Percentiles rank a stretch among this genome's conserved stretches.
These are phyloP conservation scores for Aix galericulata DNA, from an alignment of 2,113 vertebrate genomes.

Conservation along the genomic window DNA sequence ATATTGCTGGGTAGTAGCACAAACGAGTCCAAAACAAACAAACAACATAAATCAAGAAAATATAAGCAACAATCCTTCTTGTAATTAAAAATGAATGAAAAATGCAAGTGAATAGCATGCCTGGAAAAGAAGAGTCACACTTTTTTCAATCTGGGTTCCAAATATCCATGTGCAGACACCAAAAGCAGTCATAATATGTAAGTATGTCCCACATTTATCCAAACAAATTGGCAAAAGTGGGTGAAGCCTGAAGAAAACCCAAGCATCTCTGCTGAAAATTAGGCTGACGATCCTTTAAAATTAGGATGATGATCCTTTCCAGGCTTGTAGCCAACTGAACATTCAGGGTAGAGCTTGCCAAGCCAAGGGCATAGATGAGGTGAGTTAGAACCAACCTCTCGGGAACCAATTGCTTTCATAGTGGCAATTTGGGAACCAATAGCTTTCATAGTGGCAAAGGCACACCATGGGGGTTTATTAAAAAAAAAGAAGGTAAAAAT, in stretches of 20 bases:
- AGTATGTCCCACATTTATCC: neutral
- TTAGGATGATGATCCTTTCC: neutral
- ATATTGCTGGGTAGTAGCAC: neutral
- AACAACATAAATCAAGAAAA: neutral
- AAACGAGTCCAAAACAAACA: neutral
- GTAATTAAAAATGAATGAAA: neutral
- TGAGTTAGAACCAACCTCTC: neutral
- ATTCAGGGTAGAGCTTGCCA: neutral
- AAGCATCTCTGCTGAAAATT: neutral
- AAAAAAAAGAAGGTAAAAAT: neutral
- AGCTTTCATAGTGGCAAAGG: neutral
- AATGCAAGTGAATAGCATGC: neutral
- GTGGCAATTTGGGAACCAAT: neutral
- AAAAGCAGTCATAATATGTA: neutral
- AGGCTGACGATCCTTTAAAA: too few relatives aligned
- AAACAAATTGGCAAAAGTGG: neutral
- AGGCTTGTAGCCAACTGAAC: neutral
- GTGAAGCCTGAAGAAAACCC: neutral
- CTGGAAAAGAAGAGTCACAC: neutral
- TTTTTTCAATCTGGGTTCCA: neutral
- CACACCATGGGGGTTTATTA: neutral
- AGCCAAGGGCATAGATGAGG: neutral
- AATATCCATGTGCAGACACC: neutral
- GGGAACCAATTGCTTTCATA: neutral
- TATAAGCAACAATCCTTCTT: neutral